phyloP scores from a whole-genome alignment of 2,113 vertebrate genomes.

The Alosa alosa region DNA sequence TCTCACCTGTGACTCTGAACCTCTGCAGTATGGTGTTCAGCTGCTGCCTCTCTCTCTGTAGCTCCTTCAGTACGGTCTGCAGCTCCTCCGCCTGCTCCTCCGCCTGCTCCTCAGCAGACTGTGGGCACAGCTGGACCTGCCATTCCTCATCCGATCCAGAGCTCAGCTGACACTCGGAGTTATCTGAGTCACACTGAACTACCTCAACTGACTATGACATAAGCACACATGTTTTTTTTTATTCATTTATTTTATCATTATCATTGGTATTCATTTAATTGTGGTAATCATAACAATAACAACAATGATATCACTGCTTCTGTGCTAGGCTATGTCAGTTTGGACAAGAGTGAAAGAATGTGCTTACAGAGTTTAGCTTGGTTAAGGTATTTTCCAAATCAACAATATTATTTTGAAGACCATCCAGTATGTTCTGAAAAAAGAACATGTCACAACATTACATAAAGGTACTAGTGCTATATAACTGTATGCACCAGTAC shows the following conservation, averaged over 20 bases:
- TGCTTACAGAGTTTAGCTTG: not conserved
- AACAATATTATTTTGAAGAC: not conserved
- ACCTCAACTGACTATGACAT: not conserved
- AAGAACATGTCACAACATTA: not conserved
- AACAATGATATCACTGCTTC: not conserved
- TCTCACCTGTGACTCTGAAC: conserved; percentile 29
- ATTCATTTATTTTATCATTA: too few species aligned
- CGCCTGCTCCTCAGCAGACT: not conserved
- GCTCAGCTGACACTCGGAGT: conserved; percentile 25
- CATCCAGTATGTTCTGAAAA: not conserved
- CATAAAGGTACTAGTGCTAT: not conserved
- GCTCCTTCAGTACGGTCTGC: conserved; percentile 35
- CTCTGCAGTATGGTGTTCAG: conserved; percentile 42
- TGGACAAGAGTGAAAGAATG: not conserved
- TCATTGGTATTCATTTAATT: too few species aligned
- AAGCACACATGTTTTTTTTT: not conserved
- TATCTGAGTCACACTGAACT: conserved; percentile 33
- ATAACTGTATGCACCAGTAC: too few species aligned
- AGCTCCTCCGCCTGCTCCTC: conserved; percentile 10
- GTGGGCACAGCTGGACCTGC: not conserved
- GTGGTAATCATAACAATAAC: not conserved
- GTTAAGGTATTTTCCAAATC: not conserved
- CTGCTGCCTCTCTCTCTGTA: conserved; percentile 44
- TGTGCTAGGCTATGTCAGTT: not conserved
- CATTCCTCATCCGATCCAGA: conserved; percentile 11